Conservation (phyloP, 2,113 vertebrate genomes). For the Ibidorhyncha struthersii region DNA sequence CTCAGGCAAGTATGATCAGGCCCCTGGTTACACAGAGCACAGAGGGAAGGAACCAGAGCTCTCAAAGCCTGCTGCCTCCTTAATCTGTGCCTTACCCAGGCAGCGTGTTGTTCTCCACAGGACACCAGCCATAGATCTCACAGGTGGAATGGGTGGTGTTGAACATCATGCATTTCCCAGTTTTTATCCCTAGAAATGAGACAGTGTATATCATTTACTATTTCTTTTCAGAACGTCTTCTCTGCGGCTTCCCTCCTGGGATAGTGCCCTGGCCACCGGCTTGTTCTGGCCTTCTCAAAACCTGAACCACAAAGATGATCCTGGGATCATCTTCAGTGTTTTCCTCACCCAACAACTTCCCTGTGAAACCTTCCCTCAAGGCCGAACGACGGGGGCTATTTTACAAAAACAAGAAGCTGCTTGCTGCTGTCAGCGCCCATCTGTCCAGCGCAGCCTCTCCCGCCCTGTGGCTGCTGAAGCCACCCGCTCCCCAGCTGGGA, state of each 20-base stretch:
- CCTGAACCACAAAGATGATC: background rate
- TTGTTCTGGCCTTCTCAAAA: background rate
- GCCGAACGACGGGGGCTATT: background rate
- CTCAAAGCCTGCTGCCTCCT: background rate
- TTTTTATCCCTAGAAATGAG: constrained; percentile 75
- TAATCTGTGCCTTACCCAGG: constrained; percentile 19
- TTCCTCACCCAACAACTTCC: background rate
- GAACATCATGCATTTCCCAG: constrained; percentile 71
- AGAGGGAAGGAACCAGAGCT: background rate
- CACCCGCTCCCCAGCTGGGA: fast-evolving
- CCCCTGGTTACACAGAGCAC: background rate
- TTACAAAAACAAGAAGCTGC: background rate
- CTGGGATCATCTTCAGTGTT: background rate
- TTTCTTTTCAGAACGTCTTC: fast-evolving
- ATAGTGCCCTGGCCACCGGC: background rate
- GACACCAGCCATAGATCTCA: constrained; percentile 79
- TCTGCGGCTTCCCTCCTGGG: background rate
- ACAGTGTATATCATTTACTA: background rate
- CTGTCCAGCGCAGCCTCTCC: background rate
- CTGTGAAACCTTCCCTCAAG: background rate
- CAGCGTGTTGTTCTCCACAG: constrained; percentile 64
- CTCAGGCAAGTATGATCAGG: background rate
- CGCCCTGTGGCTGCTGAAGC: background rate
- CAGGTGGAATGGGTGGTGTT: constrained; percentile 70
- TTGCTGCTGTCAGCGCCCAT: background rate